Evolutionary conservation across 2,797 vertebrate genomes (phyloP).

Genomic region (Buphagus erythrorhynchus): DNA sequence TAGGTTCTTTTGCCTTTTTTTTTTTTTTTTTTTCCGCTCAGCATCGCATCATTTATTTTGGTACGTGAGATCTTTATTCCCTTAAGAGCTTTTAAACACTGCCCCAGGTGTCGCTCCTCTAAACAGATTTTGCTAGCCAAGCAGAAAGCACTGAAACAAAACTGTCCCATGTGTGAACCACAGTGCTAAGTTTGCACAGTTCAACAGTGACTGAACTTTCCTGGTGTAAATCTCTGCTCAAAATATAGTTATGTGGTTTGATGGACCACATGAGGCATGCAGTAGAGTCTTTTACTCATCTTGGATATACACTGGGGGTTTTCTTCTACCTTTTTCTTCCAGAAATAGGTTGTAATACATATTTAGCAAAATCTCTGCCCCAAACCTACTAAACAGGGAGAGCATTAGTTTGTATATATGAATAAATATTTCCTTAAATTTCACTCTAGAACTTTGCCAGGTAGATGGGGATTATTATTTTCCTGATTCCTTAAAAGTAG

Average conservation of each 20-base stretch:
- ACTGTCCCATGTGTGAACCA: not conserved
- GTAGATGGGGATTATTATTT: not conserved
- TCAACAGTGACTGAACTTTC: not conserved
- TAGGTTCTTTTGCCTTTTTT: too few relatives aligned
- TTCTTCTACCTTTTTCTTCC: not conserved
- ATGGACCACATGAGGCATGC: accelerated
- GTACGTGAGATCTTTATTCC: not conserved
- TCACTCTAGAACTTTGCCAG: not conserved
- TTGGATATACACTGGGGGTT: not conserved
- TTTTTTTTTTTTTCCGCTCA: not conserved
- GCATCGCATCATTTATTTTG: not conserved
- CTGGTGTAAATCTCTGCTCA: not conserved
- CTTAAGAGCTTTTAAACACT: not conserved
- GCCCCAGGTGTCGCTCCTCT: not conserved
- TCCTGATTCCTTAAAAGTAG: not conserved
- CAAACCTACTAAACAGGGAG: not conserved
- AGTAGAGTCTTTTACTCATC: not conserved
- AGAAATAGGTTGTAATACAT: not conserved
- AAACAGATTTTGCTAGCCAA: not conserved
- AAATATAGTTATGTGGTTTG: not conserved
- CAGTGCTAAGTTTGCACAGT: not conserved
- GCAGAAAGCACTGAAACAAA: not conserved
- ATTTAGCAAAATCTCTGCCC: not conserved
- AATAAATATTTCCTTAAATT: not conserved
- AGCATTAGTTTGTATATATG: not conserved